phyloP scores from a whole-genome alignment of 2,888 invertebrate genomes.

The Barypeithes pellucidus region DNA sequence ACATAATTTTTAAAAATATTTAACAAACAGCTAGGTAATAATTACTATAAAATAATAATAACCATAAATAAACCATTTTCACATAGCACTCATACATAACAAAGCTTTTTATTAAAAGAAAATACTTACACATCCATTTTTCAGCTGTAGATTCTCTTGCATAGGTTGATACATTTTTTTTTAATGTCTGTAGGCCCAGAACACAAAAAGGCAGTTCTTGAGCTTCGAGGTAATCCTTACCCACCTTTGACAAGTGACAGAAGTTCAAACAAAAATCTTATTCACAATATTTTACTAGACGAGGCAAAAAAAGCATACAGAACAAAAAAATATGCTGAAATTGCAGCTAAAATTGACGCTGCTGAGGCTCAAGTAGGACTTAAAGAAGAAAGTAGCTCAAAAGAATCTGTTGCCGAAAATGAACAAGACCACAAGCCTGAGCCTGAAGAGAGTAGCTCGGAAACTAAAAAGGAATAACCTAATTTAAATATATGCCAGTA shows the following conservation, averaged over 20 bases:
- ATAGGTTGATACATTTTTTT: too few relatives aligned
- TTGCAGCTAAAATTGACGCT: slow-evolving; percentile 70
- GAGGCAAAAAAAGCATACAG: slow-evolving; percentile 88
- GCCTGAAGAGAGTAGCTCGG: background rate
- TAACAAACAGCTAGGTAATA: too few relatives aligned
- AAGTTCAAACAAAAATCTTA: slow-evolving; percentile 77
- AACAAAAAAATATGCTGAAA: slow-evolving; percentile 78
- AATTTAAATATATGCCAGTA: too few relatives aligned
- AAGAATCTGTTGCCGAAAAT: background rate
- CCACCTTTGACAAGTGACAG: slow-evolving; percentile 79
- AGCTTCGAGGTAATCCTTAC: slow-evolving; percentile 88
- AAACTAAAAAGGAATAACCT: slow-evolving; percentile 8
- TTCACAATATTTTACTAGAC: slow-evolving; percentile 88
- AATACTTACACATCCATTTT: too few relatives aligned
- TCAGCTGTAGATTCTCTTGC: too few relatives aligned
- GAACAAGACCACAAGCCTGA: background rate
- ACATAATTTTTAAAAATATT: too few relatives aligned
- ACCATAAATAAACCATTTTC: too few relatives aligned
- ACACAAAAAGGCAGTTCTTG: slow-evolving; percentile 79
- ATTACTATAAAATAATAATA: too few relatives aligned
- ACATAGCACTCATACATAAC: too few relatives aligned
- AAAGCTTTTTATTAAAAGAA: too few relatives aligned
- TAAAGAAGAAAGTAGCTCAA: slow-evolving; percentile 9
- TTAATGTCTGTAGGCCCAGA: slow-evolving; percentile 32
- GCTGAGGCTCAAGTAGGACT: slow-evolving; percentile 56